These are phyloP conservation scores for Drosophila kambysellisi DNA, from an alignment of 2,888 invertebrate genomes.

Conservation along the genomic window DNA sequence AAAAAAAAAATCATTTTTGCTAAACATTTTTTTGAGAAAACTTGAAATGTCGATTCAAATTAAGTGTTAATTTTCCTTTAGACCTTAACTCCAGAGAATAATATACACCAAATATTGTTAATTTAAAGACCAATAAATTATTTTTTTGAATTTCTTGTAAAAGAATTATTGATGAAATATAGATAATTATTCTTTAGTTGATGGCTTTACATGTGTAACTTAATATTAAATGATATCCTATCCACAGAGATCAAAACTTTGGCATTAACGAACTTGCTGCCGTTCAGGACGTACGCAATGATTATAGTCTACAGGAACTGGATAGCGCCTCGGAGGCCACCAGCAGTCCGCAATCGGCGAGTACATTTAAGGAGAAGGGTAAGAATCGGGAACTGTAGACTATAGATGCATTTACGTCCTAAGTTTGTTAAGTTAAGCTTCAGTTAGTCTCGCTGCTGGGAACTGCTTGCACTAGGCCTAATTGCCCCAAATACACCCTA, in stretches of 20 bases:
- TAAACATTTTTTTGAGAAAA: too few species aligned
- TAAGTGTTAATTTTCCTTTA: too few species aligned
- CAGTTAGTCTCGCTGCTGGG: constrained; percentile 71
- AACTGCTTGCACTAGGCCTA: constrained; percentile 77
- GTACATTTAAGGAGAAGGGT: constrained; percentile 89
- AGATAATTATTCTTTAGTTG: not conserved
- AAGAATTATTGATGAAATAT: not conserved
- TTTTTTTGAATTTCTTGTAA: not conserved
- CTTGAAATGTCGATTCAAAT: too few species aligned
- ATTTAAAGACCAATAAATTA: not conserved
- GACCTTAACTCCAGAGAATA: too few species aligned
- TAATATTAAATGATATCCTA: not conserved
- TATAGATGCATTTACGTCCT: not conserved
- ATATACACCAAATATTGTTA: too few species aligned
- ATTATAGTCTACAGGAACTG: constrained; percentile 88
- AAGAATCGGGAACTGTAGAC: constrained; percentile 75
- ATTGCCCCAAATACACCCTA: constrained; percentile 36
- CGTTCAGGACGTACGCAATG: constrained; percentile 86
- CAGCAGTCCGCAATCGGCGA: constrained; percentile 85
- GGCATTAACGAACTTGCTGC: constrained; percentile 87
- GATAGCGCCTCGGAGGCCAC: constrained; percentile 80
- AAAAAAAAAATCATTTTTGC: too few species aligned
- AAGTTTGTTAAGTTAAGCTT: constrained; percentile 53
- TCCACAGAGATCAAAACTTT: constrained; percentile 87
- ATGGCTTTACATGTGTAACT: not conserved